Percentiles rank a stretch among this genome's conserved stretches.
These are phyloP conservation scores for Parauchenoglanis punctatus DNA, from an alignment of 2,797 vertebrate species.

Conservation along the genomic window DNA sequence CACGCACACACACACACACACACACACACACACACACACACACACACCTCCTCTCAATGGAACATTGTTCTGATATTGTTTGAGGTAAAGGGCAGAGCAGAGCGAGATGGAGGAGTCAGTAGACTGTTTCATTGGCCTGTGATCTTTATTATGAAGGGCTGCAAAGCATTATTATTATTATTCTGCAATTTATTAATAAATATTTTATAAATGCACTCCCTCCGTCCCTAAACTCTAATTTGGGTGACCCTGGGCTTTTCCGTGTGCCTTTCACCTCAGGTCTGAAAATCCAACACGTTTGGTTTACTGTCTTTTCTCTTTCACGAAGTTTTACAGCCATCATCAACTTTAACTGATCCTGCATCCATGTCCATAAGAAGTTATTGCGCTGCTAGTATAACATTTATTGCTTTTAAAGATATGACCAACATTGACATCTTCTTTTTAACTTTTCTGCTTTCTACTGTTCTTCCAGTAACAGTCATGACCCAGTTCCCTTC, in stretches of 20 bases:
- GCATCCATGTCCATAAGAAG: neutral
- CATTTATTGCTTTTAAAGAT: neutral
- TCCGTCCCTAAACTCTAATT: neutral
- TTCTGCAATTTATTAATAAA: neutral
- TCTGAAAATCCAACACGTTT: neutral
- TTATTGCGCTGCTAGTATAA: neutral
- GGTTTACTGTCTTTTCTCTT: neutral
- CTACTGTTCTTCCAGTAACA: neutral
- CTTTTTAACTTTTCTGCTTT: neutral
- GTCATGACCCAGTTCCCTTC: neutral
- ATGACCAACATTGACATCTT: neutral
- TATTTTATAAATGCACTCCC: too few species aligned
- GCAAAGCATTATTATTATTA: neutral
- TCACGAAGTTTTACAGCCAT: neutral
- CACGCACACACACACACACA: too few species aligned
- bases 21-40: constrained; percentile 22
- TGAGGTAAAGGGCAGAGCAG: constrained; percentile 48
- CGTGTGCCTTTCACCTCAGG: neutral
- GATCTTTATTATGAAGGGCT: neutral
- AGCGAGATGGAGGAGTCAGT: neutral
- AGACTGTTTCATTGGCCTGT: neutral
- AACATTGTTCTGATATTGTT: constrained; percentile 66
- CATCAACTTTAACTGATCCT: neutral
- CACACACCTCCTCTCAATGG: constrained; percentile 46
- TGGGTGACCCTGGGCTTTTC: neutral